These are phyloP conservation scores for Pampusana beccarii DNA, from an alignment of 2,113 vertebrate species.

Conservation along the genomic window DNA sequence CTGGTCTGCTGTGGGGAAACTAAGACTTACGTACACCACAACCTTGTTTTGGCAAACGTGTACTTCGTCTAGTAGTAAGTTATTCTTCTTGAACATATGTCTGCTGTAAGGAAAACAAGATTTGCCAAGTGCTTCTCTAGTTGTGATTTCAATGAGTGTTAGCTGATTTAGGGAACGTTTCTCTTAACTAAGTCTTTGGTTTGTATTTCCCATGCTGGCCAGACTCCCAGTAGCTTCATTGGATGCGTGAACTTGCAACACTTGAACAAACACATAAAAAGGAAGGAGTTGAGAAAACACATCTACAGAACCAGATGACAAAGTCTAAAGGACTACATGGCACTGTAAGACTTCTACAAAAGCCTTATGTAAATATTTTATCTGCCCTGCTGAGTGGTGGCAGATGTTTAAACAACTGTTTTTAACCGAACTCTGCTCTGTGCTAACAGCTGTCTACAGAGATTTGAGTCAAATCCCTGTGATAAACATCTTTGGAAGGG, in stretches of 20 bases:
- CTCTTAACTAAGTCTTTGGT: background rate
- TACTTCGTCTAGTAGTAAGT: background rate
- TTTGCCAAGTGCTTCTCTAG: rapidly evolving
- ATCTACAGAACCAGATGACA: background rate
- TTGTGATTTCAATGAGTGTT: background rate
- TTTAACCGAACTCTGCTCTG: conserved; percentile 40
- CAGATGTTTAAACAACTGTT: conserved; percentile 53
- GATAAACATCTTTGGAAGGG: conserved; percentile 27
- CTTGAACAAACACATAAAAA: background rate
- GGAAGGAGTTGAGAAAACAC: background rate
- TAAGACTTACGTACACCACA: background rate
- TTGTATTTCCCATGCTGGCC: background rate
- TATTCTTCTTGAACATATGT: background rate
- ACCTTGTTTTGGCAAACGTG: background rate
- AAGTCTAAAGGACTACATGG: background rate
- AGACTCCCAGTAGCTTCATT: background rate
- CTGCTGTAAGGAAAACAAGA: background rate
- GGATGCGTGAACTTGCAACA: background rate
- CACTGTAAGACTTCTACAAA: conserved; percentile 4
- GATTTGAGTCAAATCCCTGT: conserved; percentile 51
- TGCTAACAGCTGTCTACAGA: conserved; percentile 27
- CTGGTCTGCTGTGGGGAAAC: background rate
- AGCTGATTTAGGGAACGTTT: background rate
- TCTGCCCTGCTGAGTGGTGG: background rate
- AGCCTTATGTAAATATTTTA: conserved; percentile 5